phyloP scores from a whole-genome alignment of 2,113 vertebrate species.

The Archilochus colubris region DNA sequence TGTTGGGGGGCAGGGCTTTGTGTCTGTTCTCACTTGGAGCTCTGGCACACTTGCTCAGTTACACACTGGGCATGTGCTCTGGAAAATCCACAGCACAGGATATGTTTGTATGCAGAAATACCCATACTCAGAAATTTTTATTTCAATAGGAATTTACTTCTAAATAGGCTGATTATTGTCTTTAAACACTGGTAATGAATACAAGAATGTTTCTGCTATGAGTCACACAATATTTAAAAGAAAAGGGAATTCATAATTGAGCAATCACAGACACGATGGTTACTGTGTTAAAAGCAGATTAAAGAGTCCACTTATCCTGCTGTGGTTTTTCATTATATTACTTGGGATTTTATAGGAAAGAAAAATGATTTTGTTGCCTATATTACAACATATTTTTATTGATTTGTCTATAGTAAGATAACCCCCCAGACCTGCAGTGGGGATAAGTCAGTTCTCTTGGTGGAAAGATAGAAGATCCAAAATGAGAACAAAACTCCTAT shows the following conservation, averaged over 20 bases:
- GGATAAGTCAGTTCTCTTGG: neutral
- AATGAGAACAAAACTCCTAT: neutral
- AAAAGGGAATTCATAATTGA: neutral
- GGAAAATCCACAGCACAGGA: neutral
- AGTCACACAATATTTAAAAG: neutral
- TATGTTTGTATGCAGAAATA: neutral
- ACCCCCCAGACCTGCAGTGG: neutral
- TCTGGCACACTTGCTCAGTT: neutral
- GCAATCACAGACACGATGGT: neutral
- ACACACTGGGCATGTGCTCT: fast-evolving
- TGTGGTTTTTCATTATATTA: neutral
- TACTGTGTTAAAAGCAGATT: neutral
- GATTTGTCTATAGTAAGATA: neutral
- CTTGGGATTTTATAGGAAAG: neutral
- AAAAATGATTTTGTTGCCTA: neutral
- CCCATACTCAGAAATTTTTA: neutral
- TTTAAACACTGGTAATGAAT: neutral
- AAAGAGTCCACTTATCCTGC: neutral
- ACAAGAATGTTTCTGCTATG: constrained; percentile 5
- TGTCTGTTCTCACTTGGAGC: neutral
- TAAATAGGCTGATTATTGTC: neutral
- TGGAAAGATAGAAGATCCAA: neutral
- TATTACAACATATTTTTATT: neutral
- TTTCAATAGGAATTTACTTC: neutral
- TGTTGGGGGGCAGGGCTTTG: neutral